Evolutionary conservation across 2,888 invertebrate genomes (phyloP).

Genomic region (Pyrrhia umbra): DNA sequence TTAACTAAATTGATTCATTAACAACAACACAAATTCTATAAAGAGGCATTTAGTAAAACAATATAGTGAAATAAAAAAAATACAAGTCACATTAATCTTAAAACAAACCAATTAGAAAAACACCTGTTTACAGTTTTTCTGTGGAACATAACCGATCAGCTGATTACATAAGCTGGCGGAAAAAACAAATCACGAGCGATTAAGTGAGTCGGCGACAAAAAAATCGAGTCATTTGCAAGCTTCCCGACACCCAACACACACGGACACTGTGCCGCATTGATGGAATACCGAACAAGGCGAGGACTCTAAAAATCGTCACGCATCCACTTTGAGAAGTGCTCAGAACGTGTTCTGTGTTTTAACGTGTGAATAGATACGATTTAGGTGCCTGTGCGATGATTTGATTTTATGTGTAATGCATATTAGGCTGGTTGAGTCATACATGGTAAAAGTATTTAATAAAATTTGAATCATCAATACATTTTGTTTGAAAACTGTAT

Average conservation of each 20-base stretch:
- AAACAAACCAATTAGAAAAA: slow-evolving; percentile 9
- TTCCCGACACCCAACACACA: slow-evolving; percentile 13
- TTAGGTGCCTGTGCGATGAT: slow-evolving; percentile 36
- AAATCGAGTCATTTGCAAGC: slow-evolving; percentile 35
- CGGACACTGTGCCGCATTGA: slow-evolving; percentile 56
- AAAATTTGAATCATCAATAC: slow-evolving; percentile 2
- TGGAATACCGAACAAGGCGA: slow-evolving; percentile 59
- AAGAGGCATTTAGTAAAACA: too few species aligned
- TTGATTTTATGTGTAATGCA: slow-evolving; percentile 29
- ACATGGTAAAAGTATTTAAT: slow-evolving; percentile 4
- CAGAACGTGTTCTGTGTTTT: slow-evolving; percentile 65
- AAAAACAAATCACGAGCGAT: slow-evolving; percentile 40
- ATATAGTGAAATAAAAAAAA: not conserved
- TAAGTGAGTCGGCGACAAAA: slow-evolving; percentile 30
- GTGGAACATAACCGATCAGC: slow-evolving; percentile 23
- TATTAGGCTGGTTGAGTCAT: slow-evolving; percentile 1
- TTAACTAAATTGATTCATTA: not conserved
- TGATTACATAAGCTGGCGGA: slow-evolving; percentile 39
- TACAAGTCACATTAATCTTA: not conserved
- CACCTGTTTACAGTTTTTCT: slow-evolving; percentile 12
- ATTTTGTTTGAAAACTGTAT: not conserved
- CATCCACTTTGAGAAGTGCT: slow-evolving; percentile 65
- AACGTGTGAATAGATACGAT: slow-evolving; percentile 41
- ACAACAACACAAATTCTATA: not conserved
- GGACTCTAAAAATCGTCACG: slow-evolving; percentile 71